A percentile compares a stretch with the other conserved stretches of the same genome.
Conservation (phyloP, 2,113 vertebrate genomes). For the Piprites chloris region DNA sequence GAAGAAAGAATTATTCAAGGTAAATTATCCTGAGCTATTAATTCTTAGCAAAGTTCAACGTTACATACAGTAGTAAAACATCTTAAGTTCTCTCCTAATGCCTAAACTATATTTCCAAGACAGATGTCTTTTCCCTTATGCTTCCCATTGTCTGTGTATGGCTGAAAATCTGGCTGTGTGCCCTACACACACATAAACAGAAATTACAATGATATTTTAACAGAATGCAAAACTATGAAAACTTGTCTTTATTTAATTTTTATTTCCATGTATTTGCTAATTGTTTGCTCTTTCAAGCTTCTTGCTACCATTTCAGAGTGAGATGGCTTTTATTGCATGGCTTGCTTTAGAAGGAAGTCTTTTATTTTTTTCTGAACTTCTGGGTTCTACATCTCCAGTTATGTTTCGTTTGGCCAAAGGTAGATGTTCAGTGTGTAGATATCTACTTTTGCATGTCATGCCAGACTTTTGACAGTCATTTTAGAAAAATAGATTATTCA, state of each 20-base stretch:
- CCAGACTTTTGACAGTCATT: not conserved
- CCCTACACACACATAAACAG: not conserved
- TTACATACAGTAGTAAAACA: not conserved
- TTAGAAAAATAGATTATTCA: not conserved
- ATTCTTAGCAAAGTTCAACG: not conserved
- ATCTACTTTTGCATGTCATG: not conserved
- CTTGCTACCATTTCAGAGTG: not conserved
- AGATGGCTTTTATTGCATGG: accelerated
- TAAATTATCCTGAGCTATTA: constrained; percentile 13
- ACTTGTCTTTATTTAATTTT: not conserved
- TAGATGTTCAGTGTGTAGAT: not conserved
- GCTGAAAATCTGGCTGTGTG: not conserved
- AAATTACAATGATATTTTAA: not conserved
- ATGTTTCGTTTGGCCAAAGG: not conserved
- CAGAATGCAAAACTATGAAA: not conserved
- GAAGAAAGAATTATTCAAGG: constrained; percentile 80
- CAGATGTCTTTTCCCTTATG: not conserved
- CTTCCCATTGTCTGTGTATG: not conserved
- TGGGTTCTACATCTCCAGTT: not conserved
- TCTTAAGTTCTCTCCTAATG: not conserved
- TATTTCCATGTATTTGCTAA: not conserved
- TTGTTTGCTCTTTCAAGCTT: not conserved
- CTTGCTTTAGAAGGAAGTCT: not conserved
- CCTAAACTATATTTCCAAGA: not conserved
- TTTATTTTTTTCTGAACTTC: not conserved